Percentiles rank a stretch among this genome's conserved stretches.
Evolutionary conservation across 2,888 invertebrate genomes (phyloP).

Genomic region (Eremobia ochroleuca): DNA sequence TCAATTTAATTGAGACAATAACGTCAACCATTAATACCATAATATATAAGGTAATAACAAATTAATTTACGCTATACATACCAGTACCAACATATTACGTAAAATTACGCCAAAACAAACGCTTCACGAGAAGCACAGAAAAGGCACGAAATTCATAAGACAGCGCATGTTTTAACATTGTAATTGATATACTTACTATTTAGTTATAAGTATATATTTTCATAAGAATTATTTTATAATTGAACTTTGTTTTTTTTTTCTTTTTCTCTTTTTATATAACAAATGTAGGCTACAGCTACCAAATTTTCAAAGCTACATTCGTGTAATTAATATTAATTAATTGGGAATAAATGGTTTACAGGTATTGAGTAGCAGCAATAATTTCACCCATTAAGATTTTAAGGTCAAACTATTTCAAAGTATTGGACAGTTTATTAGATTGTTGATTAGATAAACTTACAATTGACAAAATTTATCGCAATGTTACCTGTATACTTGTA

Average conservation of each 20-base stretch:
- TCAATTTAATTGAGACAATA: conserved; percentile 68
- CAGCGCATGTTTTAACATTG: conserved; percentile 77
- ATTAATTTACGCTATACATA: conserved; percentile 63
- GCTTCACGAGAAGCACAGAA: conserved; percentile 83
- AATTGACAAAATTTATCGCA: conserved; percentile 7
- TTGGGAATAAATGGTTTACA: conserved; percentile 1
- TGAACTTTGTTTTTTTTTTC: conserved; percentile 43
- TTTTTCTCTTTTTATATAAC: conserved; percentile 32
- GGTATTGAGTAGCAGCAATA: conserved; percentile 5
- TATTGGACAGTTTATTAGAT: neutral
- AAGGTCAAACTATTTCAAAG: neutral
- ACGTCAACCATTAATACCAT: conserved; percentile 62
- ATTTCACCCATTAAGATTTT: conserved; percentile 10
- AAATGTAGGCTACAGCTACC: conserved; percentile 46
- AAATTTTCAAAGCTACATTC: conserved; percentile 32
- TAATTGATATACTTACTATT: conserved; percentile 70
- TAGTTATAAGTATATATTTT: conserved; percentile 46
- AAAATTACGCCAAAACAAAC: conserved; percentile 80
- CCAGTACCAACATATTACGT: conserved; percentile 69
- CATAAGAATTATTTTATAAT: conserved; percentile 60
- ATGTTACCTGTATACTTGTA: conserved; percentile 23
- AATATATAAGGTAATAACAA: conserved; percentile 66
- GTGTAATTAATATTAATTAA: neutral
- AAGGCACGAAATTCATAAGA: conserved; percentile 91
- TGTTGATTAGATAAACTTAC: conserved; percentile 5